phyloP scores from a whole-genome alignment of 2,888 invertebrate genomes.

The Listrodromus nycthemerus region DNA sequence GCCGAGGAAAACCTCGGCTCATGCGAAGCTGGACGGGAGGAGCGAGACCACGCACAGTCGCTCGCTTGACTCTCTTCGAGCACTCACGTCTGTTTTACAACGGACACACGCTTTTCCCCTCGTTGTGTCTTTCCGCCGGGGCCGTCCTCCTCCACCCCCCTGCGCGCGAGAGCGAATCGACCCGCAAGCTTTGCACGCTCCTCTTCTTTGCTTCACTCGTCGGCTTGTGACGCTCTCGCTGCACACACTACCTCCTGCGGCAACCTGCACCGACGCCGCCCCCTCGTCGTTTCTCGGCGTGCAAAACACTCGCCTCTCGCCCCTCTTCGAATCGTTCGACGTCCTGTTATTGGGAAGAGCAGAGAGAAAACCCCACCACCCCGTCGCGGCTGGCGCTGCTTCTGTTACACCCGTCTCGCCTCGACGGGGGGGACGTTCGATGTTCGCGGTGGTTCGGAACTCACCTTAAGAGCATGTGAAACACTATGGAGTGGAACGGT shows the following conservation, averaged over 20 bases:
- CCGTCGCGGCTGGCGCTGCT: neutral
- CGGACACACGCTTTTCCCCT: constrained; percentile 11
- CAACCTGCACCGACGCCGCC: constrained; percentile 31
- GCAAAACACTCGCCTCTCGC: constrained; percentile 34
- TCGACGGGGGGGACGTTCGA: neutral
- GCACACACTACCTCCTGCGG: constrained; percentile 39
- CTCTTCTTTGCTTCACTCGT: constrained; percentile 36
- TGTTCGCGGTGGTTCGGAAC: neutral
- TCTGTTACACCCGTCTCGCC: neutral
- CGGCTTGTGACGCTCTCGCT: constrained; percentile 35
- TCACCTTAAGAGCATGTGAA: too few relatives aligned
- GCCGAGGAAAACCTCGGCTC: constrained; percentile 61
- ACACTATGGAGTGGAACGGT: too few relatives aligned
- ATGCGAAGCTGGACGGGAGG: constrained; percentile 12
- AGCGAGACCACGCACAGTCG: constrained; percentile 5
- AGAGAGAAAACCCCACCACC: neutral
- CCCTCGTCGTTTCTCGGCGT: constrained; percentile 3
- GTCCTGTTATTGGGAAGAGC: constrained; percentile 30
- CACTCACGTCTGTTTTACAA: neutral
- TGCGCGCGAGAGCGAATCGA: constrained; percentile 56
- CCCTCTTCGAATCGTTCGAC: constrained; percentile 33
- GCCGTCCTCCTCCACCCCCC: neutral
- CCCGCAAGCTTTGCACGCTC: constrained; percentile 44
- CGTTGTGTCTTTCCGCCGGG: constrained; percentile 2
- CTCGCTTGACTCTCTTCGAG: neutral